phyloP scores from a whole-genome alignment of 2,797 vertebrate species.

The Sebastes steindachneri region DNA sequence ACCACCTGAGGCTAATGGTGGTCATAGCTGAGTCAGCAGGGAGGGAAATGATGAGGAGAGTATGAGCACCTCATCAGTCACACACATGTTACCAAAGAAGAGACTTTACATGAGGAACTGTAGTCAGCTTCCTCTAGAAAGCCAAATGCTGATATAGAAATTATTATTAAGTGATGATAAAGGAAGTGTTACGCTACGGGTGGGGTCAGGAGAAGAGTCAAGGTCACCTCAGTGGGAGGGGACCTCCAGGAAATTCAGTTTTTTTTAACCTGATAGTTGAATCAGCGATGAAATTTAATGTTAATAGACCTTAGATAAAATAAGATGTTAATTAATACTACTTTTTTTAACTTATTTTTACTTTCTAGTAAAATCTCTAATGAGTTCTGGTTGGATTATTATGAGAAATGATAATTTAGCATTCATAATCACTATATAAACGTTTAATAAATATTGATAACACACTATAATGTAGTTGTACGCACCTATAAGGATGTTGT shows the following conservation, averaged over 20 bases:
- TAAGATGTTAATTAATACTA: background rate
- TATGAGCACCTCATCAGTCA: constrained; percentile 63
- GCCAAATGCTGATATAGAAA: background rate
- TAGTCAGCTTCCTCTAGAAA: constrained; percentile 6
- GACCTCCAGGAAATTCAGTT: background rate
- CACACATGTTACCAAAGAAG: constrained; percentile 26
- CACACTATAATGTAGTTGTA: no score
- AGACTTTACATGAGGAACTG: background rate
- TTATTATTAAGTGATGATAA: background rate
- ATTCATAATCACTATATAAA: background rate
- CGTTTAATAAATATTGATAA: no score
- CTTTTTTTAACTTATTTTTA: background rate
- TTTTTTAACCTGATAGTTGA: background rate
- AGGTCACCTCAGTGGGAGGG: background rate
- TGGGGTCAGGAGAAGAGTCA: background rate
- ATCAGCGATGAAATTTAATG: background rate
- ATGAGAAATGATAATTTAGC: no score
- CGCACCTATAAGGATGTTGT: rapidly evolving
- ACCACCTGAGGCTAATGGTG: constrained; percentile 11
- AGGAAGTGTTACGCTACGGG: background rate
- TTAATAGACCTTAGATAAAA: background rate
- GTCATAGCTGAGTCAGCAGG: constrained; percentile 65
- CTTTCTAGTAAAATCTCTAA: background rate
- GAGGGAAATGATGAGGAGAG: background rate
- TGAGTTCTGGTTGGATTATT: background rate